Conservation (phyloP, 2,113 vertebrate genomes). For the Scopus umbretta region DNA sequence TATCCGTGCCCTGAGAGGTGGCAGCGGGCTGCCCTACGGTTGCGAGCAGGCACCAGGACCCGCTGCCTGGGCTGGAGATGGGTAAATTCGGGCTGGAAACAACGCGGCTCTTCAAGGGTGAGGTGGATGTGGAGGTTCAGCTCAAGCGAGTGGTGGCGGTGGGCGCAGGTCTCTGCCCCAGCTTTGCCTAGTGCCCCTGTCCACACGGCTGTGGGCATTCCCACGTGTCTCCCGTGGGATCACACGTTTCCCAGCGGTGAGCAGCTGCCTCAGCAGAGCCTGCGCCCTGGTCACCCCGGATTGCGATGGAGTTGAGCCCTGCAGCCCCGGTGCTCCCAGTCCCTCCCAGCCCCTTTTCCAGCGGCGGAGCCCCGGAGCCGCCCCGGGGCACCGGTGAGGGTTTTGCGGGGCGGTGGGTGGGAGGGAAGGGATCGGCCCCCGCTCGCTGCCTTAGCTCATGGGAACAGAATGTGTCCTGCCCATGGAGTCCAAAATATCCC, state of each 20-base stretch:
- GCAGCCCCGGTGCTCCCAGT: background rate
- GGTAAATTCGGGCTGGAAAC: background rate
- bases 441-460: background rate
- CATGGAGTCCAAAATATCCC: background rate
- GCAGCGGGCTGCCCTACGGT: rapidly evolving
- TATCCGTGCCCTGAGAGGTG: rapidly evolving
- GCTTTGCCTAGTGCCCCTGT: background rate
- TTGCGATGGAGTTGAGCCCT: background rate
- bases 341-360: background rate
- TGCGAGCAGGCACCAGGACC: background rate
- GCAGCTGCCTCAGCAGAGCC: background rate
- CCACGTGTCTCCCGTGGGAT: background rate
- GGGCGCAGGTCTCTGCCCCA: background rate
- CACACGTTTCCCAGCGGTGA: rapidly evolving
- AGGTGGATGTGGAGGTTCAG: background rate
- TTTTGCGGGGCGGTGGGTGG: background rate
- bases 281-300: rapidly evolving
- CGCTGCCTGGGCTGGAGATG: background rate
- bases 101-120: background rate
- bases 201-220: rapidly evolving
- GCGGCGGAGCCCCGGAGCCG: background rate
- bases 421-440: background rate
- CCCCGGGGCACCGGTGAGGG: background rate
- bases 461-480: slow-evolving; percentile 17
- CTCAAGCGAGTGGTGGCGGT: too few relatives aligned